Evolutionary conservation across 2,113 vertebrate species (phyloP).

Genomic region (Rhegmatorhina hoffmannsi): DNA sequence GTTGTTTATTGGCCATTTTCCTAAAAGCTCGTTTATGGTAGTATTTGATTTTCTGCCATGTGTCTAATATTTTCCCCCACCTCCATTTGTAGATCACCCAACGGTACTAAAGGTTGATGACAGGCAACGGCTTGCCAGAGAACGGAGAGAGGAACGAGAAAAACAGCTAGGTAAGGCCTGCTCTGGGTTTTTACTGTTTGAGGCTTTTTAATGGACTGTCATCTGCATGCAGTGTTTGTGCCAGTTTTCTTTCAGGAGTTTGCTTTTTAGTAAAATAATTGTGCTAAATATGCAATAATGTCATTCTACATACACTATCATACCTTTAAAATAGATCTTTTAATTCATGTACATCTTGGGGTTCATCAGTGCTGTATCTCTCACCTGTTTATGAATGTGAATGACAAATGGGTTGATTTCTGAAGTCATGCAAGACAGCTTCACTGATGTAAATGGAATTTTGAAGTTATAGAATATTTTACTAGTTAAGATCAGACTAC

Average conservation of each 20-base stretch:
- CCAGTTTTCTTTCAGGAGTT: not conserved
- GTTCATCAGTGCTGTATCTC: not conserved
- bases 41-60: not conserved
- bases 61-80: not conserved
- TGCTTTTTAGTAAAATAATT: not conserved
- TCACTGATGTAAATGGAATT: not conserved
- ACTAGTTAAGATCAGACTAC: not conserved
- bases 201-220: not conserved
- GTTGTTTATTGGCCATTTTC: not conserved
- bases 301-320: not conserved
- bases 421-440: not conserved
- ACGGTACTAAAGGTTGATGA: slow-evolving; percentile 89
- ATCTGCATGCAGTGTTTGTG: not conserved
- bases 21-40: not conserved
- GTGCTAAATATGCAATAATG: not conserved
- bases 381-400: not conserved
- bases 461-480: not conserved
- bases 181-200: not conserved
- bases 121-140: slow-evolving; percentile 88
- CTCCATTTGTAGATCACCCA: slow-evolving; percentile 77
- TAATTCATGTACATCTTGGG: not conserved
- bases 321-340: not conserved
- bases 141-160: slow-evolving; percentile 88
- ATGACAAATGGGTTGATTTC: not conserved
- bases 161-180: slow-evolving; percentile 85